A percentile compares a stretch with the other conserved stretches of the same genome.
phyloP scores from a whole-genome alignment of 2,797 vertebrate species.

The Cirrhinus mrigala region DNA sequence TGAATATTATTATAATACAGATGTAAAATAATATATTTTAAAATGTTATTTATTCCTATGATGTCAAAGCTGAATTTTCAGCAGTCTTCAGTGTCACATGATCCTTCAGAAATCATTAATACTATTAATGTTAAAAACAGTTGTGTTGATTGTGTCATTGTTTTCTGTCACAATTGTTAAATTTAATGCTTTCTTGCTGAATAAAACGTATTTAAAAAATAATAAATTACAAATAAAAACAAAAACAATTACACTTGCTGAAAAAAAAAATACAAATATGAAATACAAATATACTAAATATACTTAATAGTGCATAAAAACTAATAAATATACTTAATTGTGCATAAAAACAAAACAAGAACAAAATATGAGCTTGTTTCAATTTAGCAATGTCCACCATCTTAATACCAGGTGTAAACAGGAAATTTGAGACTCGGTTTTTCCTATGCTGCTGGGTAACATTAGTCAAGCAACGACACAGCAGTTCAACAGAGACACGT shows the following conservation, averaged over 20 bases:
- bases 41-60: not conserved
- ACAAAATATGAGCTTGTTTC: not conserved
- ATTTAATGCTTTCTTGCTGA: no score
- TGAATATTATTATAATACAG: not conserved
- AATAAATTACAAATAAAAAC: no score
- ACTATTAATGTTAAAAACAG: no score
- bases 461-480: constrained; percentile 23
- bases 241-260: no score
- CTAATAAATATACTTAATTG: not conserved
- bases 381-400: not conserved
- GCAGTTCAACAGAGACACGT: constrained; percentile 33
- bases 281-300: not conserved
- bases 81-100: not conserved
- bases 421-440: not conserved
- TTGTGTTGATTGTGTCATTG: no score
- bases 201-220: no score
- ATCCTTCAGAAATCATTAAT: not conserved
- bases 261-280: not conserved
- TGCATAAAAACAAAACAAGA: no score
- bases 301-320: no score
- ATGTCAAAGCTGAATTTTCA: not conserved
- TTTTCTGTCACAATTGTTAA: no score
- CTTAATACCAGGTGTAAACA: constrained; percentile 1
- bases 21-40: not conserved
- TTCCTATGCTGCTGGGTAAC: constrained; percentile 16